Base-by-base conservation (phyloP, 2,113 vertebrate genomes). In the Okapia johnstoni region DNA sequence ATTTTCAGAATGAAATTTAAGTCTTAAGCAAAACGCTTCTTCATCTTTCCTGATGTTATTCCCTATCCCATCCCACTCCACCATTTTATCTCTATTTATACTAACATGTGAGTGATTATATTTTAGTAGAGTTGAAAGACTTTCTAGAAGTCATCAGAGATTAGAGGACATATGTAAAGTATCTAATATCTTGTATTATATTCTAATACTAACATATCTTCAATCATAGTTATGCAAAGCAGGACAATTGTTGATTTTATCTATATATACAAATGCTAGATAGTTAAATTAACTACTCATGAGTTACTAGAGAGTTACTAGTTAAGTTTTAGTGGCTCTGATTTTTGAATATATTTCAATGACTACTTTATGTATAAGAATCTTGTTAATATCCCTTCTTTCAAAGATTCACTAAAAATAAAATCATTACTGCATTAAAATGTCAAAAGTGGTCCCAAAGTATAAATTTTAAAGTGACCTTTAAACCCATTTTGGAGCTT, bases 381-480 rank as follows among this genome's bases (percentile, higher is more conserved):
- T 77, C 25, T 84, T 33, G 48, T 87, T 97, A 93, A 40, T 36
- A 91, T 7, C n/a, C 48, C 15, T 57, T 89, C n/a, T 93, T 92
- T 92, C 3, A 88, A 91, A 90, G n/a, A 80, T 25, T 77, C 40
- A 94, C 25, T 58, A 76, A 60, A 92, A 87, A 81, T 92, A 89
- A 88, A 96, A 93, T 1, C 10, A 63, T 76, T 3, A 76, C 50
- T 90, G 12, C 33, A 92, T 87, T 89, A 96, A 97, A 92, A 79
- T 86, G 50, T 83, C 54, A 80, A 90, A 95, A 86, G 17, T 63
- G 4, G 23, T 50, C 26, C 54, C 60, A 88, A 96, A 85, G 48
- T 76, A 91, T 76, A 90, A 70, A 88, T 96, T 93, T 93, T 84
- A 94, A 80, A 95, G 43, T 76, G 54, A 61, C 6, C 48, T 90